Conservation (phyloP, 2,113 vertebrate species). For the Bujurquina vittata region DNA sequence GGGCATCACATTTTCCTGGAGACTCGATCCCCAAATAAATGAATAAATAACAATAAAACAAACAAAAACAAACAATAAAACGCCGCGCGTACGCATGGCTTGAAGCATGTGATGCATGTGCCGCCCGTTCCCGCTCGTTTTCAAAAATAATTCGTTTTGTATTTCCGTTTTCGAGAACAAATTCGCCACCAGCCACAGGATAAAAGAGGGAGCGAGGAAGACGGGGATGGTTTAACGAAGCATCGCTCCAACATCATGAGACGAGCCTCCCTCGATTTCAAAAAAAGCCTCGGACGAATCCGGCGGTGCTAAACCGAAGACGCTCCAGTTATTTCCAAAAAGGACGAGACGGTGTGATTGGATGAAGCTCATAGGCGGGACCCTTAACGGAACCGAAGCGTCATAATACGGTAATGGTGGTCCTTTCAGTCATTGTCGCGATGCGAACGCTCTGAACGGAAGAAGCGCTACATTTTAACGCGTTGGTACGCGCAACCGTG, state of each 20-base stretch:
- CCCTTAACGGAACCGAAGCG: background rate
- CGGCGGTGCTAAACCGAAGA: background rate
- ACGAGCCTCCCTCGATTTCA: background rate
- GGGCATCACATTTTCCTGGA: background rate
- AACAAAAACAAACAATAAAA: background rate
- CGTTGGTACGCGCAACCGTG: background rate
- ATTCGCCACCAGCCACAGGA: background rate
- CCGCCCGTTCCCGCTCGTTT: conserved; percentile 78
- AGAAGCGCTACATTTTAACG: background rate
- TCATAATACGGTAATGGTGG: background rate
- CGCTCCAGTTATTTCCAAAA: conserved; percentile 27
- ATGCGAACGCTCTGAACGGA: background rate
- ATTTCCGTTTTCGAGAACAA: no score
- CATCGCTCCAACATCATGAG: background rate
- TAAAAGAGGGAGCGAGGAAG: background rate
- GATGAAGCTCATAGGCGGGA: conserved; percentile 52
- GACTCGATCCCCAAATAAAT: background rate
- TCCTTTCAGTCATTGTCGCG: background rate
- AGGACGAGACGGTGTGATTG: conserved; percentile 38
- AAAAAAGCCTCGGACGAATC: background rate
- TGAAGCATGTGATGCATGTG: conserved; percentile 40
- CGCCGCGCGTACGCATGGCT: background rate
- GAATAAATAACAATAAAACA: background rate
- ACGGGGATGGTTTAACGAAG: background rate
- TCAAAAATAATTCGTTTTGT: conserved; percentile 48